Evolutionary conservation across 1,140 invertebrate species (phyloP).

Genomic region (Ectropis grisescens): DNA sequence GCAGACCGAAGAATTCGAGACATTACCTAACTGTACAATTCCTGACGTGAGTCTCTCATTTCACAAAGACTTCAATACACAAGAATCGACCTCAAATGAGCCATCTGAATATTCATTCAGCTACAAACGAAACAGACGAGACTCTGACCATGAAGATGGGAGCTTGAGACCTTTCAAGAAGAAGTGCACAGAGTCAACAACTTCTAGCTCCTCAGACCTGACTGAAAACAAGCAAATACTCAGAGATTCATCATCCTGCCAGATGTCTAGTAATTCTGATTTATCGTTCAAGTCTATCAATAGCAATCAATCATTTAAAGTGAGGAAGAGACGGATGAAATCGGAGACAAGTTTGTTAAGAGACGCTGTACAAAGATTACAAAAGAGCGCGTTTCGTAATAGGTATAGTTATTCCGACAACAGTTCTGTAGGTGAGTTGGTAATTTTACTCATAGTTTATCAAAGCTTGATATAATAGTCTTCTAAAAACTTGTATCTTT

Average conservation of each 20-base stretch:
- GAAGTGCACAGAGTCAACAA: conserved; percentile 32
- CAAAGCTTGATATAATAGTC: background rate
- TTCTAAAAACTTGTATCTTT: too few relatives aligned
- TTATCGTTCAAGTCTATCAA: conserved; percentile 51
- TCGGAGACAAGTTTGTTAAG: conserved; percentile 48
- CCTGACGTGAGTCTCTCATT: conserved; percentile 33
- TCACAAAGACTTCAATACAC: conserved; percentile 29
- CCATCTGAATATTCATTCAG: conserved; percentile 23
- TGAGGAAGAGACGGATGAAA: conserved; percentile 41
- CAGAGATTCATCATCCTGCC: conserved; percentile 17
- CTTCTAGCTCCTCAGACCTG: conserved; percentile 29
- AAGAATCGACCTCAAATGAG: conserved; percentile 29
- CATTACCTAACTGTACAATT: conserved; percentile 18
- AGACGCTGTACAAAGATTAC: conserved; percentile 37
- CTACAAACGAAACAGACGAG: conserved; percentile 36
- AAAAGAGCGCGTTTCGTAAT: conserved; percentile 19
- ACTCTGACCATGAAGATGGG: conserved; percentile 28
- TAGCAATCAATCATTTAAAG: conserved; percentile 47
- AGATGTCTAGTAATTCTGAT: conserved; percentile 43
- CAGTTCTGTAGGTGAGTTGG: conserved; percentile 33
- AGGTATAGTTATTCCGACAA: conserved; percentile 23
- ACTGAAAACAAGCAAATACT: conserved; percentile 15
- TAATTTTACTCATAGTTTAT: too few relatives aligned
- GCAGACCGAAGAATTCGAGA: conserved; percentile 32
- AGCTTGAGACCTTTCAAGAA: conserved; percentile 36